phyloP scores from a whole-genome alignment of 2,888 invertebrate genomes.

The Cremastinae sp. region DNA sequence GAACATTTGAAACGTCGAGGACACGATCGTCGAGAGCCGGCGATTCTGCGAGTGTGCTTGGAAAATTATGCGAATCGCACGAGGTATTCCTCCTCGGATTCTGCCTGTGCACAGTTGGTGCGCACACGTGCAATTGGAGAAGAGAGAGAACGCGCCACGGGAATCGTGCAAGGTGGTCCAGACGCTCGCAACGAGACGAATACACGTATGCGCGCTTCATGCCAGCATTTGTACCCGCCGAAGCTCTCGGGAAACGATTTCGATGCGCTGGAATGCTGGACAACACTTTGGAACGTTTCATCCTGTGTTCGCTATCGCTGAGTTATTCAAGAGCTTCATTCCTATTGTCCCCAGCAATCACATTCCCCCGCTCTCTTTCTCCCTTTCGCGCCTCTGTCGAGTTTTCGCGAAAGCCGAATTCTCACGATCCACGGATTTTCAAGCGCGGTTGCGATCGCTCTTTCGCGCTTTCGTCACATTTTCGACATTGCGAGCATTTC shows the following conservation, averaged over 20 bases:
- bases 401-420: slow-evolving; percentile 64
- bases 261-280: slow-evolving; percentile 69
- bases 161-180: slow-evolving; percentile 50
- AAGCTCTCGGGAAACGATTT: slow-evolving; percentile 63
- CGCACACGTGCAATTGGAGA: slow-evolving; percentile 61
- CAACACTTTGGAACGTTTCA: slow-evolving; percentile 62
- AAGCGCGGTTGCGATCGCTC: slow-evolving; percentile 6
- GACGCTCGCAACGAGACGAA: slow-evolving; percentile 51
- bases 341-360: slow-evolving; percentile 67
- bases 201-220: slow-evolving; percentile 37
- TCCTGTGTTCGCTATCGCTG: slow-evolving; percentile 24
- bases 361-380: slow-evolving; percentile 32
- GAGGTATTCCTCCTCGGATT: slow-evolving; percentile 1
- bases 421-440: slow-evolving; percentile 5
- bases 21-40: no score
- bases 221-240: slow-evolving; percentile 59
- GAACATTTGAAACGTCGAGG: slow-evolving; percentile 43
- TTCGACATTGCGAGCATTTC: slow-evolving; percentile 18
- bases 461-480: slow-evolving; percentile 42
- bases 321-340: slow-evolving; percentile 64
- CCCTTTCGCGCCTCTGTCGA: slow-evolving; percentile 39
- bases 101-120: slow-evolving; percentile 65
- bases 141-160: slow-evolving; percentile 63
- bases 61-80: slow-evolving; percentile 58
- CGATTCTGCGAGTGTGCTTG: no score